Conservation (phyloP, 2,888 invertebrate genomes). For the Drosophila prostipennis region DNA sequence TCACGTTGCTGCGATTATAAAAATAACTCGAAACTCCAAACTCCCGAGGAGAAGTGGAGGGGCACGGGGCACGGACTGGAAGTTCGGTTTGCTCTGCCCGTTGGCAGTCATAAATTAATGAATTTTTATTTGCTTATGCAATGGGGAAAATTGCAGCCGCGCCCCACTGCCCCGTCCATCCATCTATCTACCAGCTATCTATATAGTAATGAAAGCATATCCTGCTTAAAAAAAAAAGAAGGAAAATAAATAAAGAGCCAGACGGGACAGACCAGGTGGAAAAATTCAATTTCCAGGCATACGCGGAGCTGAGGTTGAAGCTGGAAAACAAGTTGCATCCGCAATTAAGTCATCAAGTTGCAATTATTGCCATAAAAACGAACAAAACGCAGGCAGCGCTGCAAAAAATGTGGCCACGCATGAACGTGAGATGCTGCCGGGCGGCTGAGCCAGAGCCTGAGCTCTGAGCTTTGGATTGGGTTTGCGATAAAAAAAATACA, state of each 20-base stretch:
- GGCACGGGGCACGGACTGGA: constrained; percentile 36
- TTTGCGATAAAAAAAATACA: constrained; percentile 1
- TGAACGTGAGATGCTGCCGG: constrained; percentile 76
- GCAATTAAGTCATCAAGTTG: constrained; percentile 80
- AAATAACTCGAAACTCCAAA: constrained; percentile 73
- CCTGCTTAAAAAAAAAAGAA: constrained; percentile 72
- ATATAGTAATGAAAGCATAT: constrained; percentile 80
- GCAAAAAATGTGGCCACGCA: constrained; percentile 77
- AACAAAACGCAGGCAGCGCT: constrained; percentile 74
- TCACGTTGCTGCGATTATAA: constrained; percentile 79
- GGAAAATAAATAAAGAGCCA: constrained; percentile 23
- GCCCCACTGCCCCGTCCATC: constrained; percentile 9
- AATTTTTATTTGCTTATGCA: constrained; percentile 79
- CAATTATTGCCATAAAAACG: constrained; percentile 81
- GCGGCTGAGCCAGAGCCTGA: constrained; percentile 31
- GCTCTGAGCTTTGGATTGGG: constrained; percentile 30
- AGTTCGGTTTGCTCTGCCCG: constrained; percentile 41
- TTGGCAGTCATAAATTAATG: constrained; percentile 80
- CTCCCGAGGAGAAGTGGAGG: constrained; percentile 29
- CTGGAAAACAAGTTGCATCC: constrained; percentile 81
- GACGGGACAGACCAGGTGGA: constrained; percentile 67
- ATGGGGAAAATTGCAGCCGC: constrained; percentile 63
- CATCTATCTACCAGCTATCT: constrained; percentile 56
- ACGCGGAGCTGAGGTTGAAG: constrained; percentile 48
- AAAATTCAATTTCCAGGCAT: constrained; percentile 79